Percentiles rank a stretch among this genome's conserved stretches.
These are phyloP conservation scores for Drosophila atripex DNA, from an alignment of 2,888 invertebrate genomes.

Conservation along the genomic window DNA sequence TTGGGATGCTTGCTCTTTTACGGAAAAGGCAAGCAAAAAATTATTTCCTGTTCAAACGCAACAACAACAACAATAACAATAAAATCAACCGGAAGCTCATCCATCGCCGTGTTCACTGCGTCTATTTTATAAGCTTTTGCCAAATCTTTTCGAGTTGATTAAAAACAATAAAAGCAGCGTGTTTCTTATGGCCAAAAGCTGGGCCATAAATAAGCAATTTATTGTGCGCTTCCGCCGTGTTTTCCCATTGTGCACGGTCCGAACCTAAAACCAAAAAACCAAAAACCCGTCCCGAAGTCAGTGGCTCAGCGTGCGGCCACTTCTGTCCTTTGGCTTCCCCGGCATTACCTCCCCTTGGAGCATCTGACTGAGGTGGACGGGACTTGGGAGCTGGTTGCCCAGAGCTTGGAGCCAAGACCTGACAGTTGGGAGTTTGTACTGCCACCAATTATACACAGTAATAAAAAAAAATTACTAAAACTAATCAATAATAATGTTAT, in stretches of 20 bases:
- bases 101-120: conserved; percentile 62
- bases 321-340: conserved; percentile 38
- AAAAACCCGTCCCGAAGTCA: conserved; percentile 32
- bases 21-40: conserved; percentile 51
- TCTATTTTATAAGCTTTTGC: conserved; percentile 75
- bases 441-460: conserved; percentile 6
- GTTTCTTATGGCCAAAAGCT: conserved; percentile 78
- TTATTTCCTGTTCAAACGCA: conserved; percentile 65
- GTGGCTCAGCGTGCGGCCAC: conserved; percentile 59
- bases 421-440: conserved; percentile 15
- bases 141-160: conserved; percentile 81
- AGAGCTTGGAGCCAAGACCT: conserved; percentile 16
- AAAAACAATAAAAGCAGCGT: conserved; percentile 81
- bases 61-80: conserved; percentile 19
- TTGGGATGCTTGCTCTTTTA: conserved; percentile 1
- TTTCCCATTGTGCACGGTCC: conserved; percentile 59
- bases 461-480: not conserved
- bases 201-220: conserved; percentile 82
- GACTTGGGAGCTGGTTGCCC: conserved; percentile 11
- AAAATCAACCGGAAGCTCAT: conserved; percentile 63
- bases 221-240: conserved; percentile 79
- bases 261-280: conserved; percentile 6
- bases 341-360: conserved; percentile 37
- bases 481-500: not conserved
- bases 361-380: conserved; percentile 40